A percentile compares a stretch with the other conserved stretches of the same genome.
phyloP scores from a whole-genome alignment of 2,797 vertebrate genomes.

The Erithacus rubecula region DNA sequence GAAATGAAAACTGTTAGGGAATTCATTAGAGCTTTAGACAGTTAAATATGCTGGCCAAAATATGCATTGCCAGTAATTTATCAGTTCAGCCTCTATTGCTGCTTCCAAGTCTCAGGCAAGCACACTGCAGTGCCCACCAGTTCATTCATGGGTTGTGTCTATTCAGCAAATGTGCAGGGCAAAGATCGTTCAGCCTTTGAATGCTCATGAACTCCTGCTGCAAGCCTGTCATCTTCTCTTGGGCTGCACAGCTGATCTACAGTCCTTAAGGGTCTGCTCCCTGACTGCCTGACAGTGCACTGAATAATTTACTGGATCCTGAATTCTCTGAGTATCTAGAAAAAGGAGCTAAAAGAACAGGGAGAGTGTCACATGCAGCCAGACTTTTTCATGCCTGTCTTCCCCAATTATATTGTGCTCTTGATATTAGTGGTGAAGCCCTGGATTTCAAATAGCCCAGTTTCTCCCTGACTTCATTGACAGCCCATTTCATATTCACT shows the following conservation, averaged over 20 bases:
- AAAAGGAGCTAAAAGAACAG: background rate
- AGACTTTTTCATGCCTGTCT: background rate
- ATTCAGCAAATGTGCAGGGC: background rate
- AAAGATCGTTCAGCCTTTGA: background rate
- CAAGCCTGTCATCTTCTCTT: background rate
- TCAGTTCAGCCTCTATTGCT: background rate
- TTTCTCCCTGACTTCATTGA: background rate
- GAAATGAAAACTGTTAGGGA: slow-evolving; percentile 10
- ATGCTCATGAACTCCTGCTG: background rate
- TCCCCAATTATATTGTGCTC: background rate
- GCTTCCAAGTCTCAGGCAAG: background rate
- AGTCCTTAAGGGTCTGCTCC: background rate
- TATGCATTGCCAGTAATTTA: background rate
- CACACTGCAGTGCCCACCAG: background rate
- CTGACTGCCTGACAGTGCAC: background rate
- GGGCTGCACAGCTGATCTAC: background rate
- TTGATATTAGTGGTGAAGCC: background rate
- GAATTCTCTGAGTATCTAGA: background rate
- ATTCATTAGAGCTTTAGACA: slow-evolving; percentile 33
- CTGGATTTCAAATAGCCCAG: background rate
- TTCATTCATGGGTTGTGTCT: background rate
- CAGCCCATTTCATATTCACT: background rate
- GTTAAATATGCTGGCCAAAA: slow-evolving; percentile 4
- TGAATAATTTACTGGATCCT: background rate
- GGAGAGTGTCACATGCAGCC: background rate